A percentile compares a stretch with the other conserved stretches of the same genome.
Conservation (phyloP, 2,113 vertebrate genomes). For the Herpetotheres cachinnans region DNA sequence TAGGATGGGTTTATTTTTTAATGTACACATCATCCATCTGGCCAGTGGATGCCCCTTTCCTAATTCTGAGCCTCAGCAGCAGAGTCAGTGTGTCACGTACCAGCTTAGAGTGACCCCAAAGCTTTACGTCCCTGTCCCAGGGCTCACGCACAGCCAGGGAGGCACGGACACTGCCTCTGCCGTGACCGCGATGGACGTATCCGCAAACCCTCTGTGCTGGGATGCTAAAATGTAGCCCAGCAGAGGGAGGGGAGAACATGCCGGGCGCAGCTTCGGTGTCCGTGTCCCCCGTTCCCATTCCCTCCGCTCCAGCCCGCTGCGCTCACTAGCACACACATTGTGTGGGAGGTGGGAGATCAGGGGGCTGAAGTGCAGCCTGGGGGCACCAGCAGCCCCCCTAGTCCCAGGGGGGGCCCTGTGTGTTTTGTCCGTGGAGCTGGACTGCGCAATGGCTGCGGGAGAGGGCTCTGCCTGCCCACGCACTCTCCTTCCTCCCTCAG, state of each 20-base stretch:
- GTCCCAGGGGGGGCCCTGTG: fast-evolving
- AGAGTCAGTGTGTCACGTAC: not conserved
- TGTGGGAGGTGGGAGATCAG: not conserved
- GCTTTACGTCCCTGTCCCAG: not conserved
- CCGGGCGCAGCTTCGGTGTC: fast-evolving
- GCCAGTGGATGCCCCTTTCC: not conserved
- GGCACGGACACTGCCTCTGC: not conserved
- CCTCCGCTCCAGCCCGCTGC: not conserved
- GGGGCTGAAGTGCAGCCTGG: not conserved
- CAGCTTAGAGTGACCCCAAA: conserved; percentile 3
- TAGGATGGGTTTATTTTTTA: not conserved
- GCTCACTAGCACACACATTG: fast-evolving
- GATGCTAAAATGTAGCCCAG: not conserved
- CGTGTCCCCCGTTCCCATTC: fast-evolving
- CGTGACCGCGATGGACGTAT: fast-evolving
- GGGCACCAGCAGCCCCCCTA: not conserved
- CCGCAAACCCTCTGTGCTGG: fast-evolving
- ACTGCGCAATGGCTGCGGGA: not conserved
- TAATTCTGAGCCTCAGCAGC: not conserved
- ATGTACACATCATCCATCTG: not conserved
- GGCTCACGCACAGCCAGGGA: not conserved
- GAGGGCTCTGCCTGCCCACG: not conserved
- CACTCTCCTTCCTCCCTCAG: not conserved
- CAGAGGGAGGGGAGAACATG: not conserved
- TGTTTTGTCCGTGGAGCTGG: not conserved